A percentile compares a stretch with the other conserved stretches of the same genome.
Conservation (phyloP, 2,888 invertebrate species). For the Cynaeus angustus region DNA sequence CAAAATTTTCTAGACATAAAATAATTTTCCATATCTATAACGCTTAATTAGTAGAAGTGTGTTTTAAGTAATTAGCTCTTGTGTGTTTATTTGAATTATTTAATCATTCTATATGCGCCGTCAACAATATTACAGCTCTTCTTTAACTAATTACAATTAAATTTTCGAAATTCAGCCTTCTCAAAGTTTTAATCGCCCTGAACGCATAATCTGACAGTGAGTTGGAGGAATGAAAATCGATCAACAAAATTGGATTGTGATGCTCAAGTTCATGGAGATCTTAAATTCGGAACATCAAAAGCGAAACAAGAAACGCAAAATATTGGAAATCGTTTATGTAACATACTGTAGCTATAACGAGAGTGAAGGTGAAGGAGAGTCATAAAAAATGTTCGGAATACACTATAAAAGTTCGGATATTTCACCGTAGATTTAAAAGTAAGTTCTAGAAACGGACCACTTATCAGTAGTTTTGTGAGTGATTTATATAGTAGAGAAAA, state of each 20-base stretch:
- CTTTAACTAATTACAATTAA: not conserved
- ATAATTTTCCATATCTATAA: too few relatives aligned
- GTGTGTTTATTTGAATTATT: not conserved
- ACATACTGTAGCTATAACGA: constrained; percentile 19
- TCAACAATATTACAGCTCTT: not conserved
- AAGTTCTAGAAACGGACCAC: too few relatives aligned
- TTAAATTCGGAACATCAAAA: constrained; percentile 2
- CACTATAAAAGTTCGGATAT: too few relatives aligned
- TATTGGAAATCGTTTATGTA: constrained; percentile 34
- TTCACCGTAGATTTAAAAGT: too few relatives aligned
- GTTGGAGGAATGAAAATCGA: constrained; percentile 9
- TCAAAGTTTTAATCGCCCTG: not conserved
- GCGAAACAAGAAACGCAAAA: not conserved
- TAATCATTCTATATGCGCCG: not conserved
- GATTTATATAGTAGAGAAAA: too few relatives aligned
- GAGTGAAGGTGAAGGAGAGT: constrained; percentile 1
- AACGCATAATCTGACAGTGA: constrained; percentile 8
- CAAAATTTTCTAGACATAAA: too few relatives aligned
- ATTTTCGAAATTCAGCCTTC: not conserved
- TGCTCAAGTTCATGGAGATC: constrained; percentile 31
- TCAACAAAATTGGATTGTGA: constrained; percentile 29
- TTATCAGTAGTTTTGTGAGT: too few relatives aligned
- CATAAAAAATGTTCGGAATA: constrained; percentile 5
- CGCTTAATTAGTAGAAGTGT: too few relatives aligned
- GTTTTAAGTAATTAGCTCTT: too few relatives aligned